phyloP scores from a whole-genome alignment of 1,140 invertebrate genomes.

The Dinothrombium tinctorium region DNA sequence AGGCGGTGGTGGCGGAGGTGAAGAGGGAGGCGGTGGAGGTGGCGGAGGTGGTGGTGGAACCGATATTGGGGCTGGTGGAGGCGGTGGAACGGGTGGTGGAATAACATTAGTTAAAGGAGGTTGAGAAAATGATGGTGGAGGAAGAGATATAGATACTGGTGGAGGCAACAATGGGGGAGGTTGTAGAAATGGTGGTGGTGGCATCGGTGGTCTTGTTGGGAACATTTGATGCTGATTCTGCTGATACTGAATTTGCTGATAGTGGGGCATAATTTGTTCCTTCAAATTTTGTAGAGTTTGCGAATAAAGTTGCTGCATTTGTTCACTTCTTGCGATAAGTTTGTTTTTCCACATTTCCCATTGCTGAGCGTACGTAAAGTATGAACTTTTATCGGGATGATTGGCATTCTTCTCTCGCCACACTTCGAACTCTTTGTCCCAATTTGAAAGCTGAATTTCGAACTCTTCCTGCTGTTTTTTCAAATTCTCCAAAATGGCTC shows the following conservation, averaged over 20 bases:
- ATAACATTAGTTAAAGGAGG: no score
- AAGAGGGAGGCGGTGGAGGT: not conserved
- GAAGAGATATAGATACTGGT: not conserved
- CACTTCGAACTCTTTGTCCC: not conserved
- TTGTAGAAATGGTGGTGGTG: not conserved
- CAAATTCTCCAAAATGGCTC: not conserved
- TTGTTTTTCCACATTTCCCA: slow-evolving; percentile 1
- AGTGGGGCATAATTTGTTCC: not conserved
- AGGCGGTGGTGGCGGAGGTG: not conserved
- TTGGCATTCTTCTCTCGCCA: not conserved
- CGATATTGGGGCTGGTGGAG: not conserved
- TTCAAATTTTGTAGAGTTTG: not conserved
- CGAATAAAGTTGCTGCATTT: not conserved
- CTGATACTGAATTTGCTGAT: no score
- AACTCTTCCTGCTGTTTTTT: slow-evolving; percentile 3
- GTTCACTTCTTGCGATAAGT: not conserved
- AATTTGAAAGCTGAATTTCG: not conserved
- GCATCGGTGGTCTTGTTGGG: not conserved
- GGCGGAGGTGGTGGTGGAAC: slow-evolving; percentile 1
- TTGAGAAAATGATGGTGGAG: not conserved
- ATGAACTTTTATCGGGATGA: not conserved
- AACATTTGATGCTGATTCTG: no score
- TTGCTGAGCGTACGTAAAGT: not conserved
- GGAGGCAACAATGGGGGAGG: not conserved
- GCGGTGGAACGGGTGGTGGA: not conserved